phyloP scores from a whole-genome alignment of 2,113 vertebrate genomes.

The Phalacrocorax carbo region DNA sequence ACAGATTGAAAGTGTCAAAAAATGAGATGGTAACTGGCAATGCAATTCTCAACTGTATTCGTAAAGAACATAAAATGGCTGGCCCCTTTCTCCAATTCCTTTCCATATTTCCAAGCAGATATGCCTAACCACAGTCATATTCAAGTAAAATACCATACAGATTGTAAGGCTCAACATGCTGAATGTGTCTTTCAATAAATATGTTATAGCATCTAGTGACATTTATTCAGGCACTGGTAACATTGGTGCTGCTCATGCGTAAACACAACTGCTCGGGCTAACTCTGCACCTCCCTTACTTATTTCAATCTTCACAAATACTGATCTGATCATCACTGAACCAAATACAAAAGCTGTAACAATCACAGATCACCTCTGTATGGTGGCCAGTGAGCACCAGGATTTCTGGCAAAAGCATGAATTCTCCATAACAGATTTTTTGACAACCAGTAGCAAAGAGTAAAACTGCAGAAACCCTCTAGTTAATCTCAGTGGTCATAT shows the following conservation, averaged over 20 bases:
- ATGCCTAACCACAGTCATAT: not conserved
- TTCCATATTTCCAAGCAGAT: not conserved
- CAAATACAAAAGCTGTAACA: not conserved
- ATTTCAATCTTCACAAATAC: not conserved
- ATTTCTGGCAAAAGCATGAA: not conserved
- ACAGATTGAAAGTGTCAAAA: not conserved
- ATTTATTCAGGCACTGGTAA: not conserved
- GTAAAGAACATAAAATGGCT: not conserved
- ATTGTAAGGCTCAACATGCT: not conserved
- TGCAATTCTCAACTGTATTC: not conserved
- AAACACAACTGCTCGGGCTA: not conserved
- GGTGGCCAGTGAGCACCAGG: not conserved
- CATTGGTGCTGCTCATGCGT: not conserved
- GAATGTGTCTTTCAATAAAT: not conserved
- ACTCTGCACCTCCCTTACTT: not conserved
- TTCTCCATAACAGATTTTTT: not conserved
- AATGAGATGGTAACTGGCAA: not conserved
- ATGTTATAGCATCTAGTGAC: not conserved
- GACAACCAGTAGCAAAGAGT: not conserved
- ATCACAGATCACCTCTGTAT: not conserved
- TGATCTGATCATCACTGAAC: not conserved
- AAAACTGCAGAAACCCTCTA: not conserved
- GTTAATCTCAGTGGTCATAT: not conserved
- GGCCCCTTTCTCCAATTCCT: not conserved
- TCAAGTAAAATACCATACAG: not conserved